Conservation (phyloP, 2,113 vertebrate species). For the Rhodinocichla rosea region DNA sequence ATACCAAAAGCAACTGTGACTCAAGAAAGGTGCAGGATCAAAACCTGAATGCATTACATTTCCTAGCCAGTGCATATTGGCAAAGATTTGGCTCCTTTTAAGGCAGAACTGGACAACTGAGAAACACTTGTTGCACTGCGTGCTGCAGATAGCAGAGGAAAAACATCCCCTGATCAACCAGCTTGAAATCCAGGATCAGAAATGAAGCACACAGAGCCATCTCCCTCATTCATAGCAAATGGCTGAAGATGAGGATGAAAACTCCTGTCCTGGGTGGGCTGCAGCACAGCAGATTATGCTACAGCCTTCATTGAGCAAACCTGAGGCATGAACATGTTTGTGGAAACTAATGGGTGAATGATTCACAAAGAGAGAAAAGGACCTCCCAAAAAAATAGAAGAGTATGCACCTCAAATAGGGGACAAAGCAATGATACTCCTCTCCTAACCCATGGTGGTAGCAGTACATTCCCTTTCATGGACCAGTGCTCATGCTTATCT, state of each 20-base stretch:
- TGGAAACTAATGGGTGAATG: background rate
- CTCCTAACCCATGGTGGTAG: background rate
- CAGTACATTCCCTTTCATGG: rapidly evolving
- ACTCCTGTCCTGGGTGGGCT: background rate
- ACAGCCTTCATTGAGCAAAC: background rate
- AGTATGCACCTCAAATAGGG: background rate
- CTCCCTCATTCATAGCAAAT: background rate
- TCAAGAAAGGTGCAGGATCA: background rate
- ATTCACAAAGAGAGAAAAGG: background rate
- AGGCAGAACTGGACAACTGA: background rate
- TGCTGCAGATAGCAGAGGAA: background rate
- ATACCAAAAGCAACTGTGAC: background rate
- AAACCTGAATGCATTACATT: background rate
- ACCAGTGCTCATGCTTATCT: rapidly evolving
- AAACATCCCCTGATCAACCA: background rate
- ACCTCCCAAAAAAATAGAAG: background rate
- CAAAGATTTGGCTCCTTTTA: background rate
- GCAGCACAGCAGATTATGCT: background rate
- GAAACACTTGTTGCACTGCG: background rate
- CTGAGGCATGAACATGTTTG: background rate
- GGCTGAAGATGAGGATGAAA: background rate
- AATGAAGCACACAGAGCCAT: rapidly evolving
- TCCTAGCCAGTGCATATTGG: background rate
- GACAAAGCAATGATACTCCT: background rate
- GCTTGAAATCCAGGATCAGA: background rate